Evolutionary conservation across 2,888 invertebrate species (phyloP), one percentile per base, ranked within the genome.

Genomic region (Ophion ellenae): DNA sequence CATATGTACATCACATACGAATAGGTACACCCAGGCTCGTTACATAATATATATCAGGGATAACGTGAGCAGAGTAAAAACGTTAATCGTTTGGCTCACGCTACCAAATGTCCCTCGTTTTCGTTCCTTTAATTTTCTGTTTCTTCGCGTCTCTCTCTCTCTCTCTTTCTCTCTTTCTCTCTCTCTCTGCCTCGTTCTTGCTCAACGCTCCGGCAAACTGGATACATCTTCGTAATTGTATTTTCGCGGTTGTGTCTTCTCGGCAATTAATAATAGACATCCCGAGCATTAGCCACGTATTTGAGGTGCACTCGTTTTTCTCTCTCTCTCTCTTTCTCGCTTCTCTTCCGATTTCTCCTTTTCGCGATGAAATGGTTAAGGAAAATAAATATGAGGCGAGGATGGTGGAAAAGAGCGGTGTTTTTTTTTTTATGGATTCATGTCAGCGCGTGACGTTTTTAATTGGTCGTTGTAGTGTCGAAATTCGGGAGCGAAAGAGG

Each of bases 81-180:
- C 63, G 77, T 20, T 67, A 53, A 83, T 78, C 67, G 78, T 61
- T 82, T 78, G 20, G 61, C 69, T 32, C 80, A 67, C 63, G 73
- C 77, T 71, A 67, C 77, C 75, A 45, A 32, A 64, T 64, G 75
- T 47, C 75, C 64, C 75, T 47, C 45, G 9, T 64, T 75, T 75
- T 47, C 47, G 14, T 64, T 45, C 40, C 40, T 40, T 45, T 11
- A 0, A 20, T 40, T 61, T 32, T 1, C 24, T 10, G 11, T 63
- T 20, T 4, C 20, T 64, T 67, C 32, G 47, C 61, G 61, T 69
- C 32, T 74, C 67, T 66, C 63, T 14, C 17, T 28, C 69, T 78
- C n/a, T 71, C 71, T 59, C 45, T 74, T 64, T 66, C 63, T 17
- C 17, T 28, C 69, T 78, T 14, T 71, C 71, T 69, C 45, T 74